phyloP scores from a whole-genome alignment of 2,797 vertebrate species.

The Artibeus jamaicensis region DNA sequence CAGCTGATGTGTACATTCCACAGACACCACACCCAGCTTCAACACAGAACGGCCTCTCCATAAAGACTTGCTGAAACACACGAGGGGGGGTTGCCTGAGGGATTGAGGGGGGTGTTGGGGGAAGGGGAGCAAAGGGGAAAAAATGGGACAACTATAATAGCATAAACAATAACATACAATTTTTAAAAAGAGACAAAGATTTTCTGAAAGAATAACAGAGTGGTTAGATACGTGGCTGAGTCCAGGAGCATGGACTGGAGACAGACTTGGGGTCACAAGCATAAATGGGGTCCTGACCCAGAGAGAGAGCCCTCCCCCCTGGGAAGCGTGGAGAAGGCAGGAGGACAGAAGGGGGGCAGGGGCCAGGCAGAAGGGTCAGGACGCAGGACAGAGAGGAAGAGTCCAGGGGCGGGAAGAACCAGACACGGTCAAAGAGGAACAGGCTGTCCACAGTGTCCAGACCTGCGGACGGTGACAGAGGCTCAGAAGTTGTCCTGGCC shows the following conservation, averaged over 20 bases:
- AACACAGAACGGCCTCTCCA: background rate
- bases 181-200: background rate
- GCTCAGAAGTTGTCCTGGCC: background rate
- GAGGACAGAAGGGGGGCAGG: background rate
- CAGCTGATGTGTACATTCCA: background rate
- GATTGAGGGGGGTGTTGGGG: too few relatives aligned
- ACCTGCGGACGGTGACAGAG: background rate
- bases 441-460: background rate
- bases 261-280: background rate
- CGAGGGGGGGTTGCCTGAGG: too few relatives aligned
- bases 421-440: background rate
- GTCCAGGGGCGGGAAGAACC: background rate
- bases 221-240: background rate
- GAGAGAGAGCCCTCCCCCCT: background rate
- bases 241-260: background rate
- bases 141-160: too few relatives aligned
- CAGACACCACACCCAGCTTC: background rate
- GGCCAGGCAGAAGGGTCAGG: background rate
- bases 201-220: background rate
- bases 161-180: too few relatives aligned
- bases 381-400: background rate
- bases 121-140: too few relatives aligned
- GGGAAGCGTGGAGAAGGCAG: rapidly evolving
- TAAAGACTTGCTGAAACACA: background rate
- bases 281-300: background rate